These are phyloP conservation scores for Diadema setosum DNA, from an alignment of 35 echinoderm and acorn worm species.

Conservation along the genomic window DNA sequence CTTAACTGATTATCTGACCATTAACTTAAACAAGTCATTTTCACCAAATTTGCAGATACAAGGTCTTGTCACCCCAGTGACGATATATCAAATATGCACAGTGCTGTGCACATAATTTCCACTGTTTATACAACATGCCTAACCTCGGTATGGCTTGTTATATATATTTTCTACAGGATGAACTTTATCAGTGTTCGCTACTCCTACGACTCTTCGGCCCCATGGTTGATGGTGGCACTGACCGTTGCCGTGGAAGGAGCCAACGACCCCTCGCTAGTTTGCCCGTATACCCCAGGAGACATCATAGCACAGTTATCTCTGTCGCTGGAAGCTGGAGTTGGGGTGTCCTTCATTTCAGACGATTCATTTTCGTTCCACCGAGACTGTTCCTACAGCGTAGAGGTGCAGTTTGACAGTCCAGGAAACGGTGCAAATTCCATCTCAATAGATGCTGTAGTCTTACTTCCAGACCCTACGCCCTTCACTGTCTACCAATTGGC, in stretches of 20 bases:
- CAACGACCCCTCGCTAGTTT: background rate
- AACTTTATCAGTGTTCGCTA: constrained; percentile 53
- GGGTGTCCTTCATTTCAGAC: constrained; percentile 5
- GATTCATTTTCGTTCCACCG: background rate
- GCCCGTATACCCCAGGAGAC: background rate
- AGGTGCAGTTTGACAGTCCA: background rate
- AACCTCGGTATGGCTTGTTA: too few relatives aligned
- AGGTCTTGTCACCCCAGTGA: too few relatives aligned
- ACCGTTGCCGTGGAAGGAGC: constrained; percentile 9
- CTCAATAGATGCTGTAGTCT: constrained; percentile 55
- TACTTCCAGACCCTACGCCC: constrained; percentile 48
- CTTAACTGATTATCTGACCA: too few relatives aligned
- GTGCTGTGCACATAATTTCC: too few relatives aligned
- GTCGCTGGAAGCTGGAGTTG: constrained; percentile 35
- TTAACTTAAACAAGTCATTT: too few relatives aligned
- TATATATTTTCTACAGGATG: constrained; percentile 39
- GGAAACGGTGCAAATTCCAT: background rate
- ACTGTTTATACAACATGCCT: too few relatives aligned
- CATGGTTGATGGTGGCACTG: constrained; percentile 24
- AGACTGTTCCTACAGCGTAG: constrained; percentile 46
- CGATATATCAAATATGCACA: too few relatives aligned
- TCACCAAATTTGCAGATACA: too few relatives aligned
- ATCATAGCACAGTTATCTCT: background rate
- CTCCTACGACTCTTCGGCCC: constrained; percentile 24
- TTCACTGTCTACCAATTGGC: constrained; percentile 46